Conservation (phyloP, 2,113 vertebrate species). For the Phylloscopus trochilus region DNA sequence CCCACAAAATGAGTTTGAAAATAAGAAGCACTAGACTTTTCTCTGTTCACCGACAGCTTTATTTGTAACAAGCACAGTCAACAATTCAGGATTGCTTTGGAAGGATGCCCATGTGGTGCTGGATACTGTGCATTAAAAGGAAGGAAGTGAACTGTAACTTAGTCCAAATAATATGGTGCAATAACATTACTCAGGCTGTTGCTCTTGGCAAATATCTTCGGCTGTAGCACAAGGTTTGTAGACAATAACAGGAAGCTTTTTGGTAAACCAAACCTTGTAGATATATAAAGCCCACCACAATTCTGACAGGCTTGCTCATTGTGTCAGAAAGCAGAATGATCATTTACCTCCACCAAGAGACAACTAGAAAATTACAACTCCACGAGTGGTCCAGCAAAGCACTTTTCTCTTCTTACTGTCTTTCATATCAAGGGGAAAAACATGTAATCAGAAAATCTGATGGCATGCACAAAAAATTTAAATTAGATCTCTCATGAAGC, state of each 20-base stretch:
- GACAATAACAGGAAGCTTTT: slow-evolving; percentile 48
- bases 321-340: not conserved
- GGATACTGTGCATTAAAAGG: slow-evolving; percentile 13
- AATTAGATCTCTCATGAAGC: not conserved
- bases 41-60: not conserved
- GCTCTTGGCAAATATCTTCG: not conserved
- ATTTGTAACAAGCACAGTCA: slow-evolving; percentile 13
- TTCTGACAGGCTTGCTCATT: not conserved
- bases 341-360: not conserved
- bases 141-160: slow-evolving; percentile 45
- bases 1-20: not conserved
- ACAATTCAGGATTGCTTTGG: slow-evolving; percentile 3
- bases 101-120: not conserved
- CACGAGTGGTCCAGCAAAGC: not conserved
- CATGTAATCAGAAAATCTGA: not conserved
- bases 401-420: not conserved
- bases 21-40: not conserved
- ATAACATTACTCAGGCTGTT: slow-evolving; percentile 23
- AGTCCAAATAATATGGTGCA: slow-evolving; percentile 29
- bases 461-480: not conserved
- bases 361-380: not conserved
- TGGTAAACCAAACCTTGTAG: not conserved
- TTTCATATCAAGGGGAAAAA: not conserved
- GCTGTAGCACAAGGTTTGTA: not conserved
- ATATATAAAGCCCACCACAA: not conserved